Evolutionary conservation across 2,888 invertebrate genomes (phyloP), one percentile per base, ranked within the genome.

Genomic region (Sussaba pulchella): DNA sequence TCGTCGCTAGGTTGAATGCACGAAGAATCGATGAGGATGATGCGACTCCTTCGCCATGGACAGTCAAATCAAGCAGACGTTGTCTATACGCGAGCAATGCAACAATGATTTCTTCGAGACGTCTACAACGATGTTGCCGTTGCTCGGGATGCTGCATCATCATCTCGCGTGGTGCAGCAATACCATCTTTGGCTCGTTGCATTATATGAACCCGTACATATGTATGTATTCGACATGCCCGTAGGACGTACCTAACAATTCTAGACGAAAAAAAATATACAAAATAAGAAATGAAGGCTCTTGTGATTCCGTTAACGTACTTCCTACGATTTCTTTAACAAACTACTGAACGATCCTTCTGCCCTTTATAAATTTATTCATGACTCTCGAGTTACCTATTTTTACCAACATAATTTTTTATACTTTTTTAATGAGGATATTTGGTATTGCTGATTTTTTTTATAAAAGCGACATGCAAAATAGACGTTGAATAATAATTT

Each of bases 151-250:
- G 71, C 83, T 71, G 75, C 67, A 78, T 83, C 74, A 63, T 79
- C 74, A 76, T 80, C 72, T 50, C 76, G 74, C 72, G 69, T 81
- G 80, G 73, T 36, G 75, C 63, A 47, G 71, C 80, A 82, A 86
- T 82, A 84, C 87, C 87, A 85, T 85, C 85, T 89, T 88, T 86
- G 88, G 87, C 79, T 83, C 84, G 83, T 82, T 85, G 85, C 81
- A 82, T 85, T 85, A 85, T n/a, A n/a, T 87, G 85, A 82, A 86
- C 84, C 83, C 83, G 85, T 85, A 84, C 82, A 85, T 87, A 86
- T 84, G 84, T 82, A 88, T 87, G 83, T n/a, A n/a, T n/a, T n/a
- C 61, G 21, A 52, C 71, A n/a, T 82, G 41, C 17, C 17, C 41
- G 14, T 54, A 36, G 21, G 19, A 70, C 14, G 14, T 45, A 45